phyloP scores from a whole-genome alignment of 2,113 vertebrate genomes.

The Chaetodon trifascialis region DNA sequence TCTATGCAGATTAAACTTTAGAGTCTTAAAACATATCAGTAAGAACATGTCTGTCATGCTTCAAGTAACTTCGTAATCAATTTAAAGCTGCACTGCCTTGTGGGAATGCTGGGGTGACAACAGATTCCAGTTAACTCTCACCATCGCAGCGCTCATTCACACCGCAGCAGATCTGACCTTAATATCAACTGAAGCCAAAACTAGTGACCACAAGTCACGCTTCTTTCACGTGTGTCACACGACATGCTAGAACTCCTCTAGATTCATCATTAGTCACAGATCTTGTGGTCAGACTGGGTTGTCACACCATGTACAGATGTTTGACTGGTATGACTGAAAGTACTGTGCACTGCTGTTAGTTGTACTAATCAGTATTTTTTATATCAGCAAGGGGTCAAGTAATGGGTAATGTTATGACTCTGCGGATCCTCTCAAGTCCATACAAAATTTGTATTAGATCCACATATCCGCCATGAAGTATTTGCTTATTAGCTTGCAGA shows the following conservation, averaged over 20 bases:
- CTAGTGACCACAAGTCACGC: background rate
- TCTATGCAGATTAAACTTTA: slow-evolving; percentile 1
- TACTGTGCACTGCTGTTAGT: background rate
- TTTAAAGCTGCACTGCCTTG: slow-evolving; percentile 26
- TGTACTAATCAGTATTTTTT: background rate
- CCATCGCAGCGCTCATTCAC: background rate
- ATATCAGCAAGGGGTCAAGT: background rate
- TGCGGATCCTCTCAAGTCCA: background rate
- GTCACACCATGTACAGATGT: slow-evolving; percentile 10
- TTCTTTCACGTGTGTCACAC: slow-evolving; percentile 7
- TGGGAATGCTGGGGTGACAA: slow-evolving; percentile 34
- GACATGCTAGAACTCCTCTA: background rate
- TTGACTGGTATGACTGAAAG: background rate
- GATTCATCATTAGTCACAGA: slow-evolving; percentile 9
- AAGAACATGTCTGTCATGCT: slow-evolving; percentile 24
- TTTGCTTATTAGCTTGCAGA: too few relatives aligned
- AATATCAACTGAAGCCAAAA: background rate
- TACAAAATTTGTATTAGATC: too few relatives aligned
- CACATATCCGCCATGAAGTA: too few relatives aligned
- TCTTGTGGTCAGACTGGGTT: background rate
- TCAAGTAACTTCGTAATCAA: slow-evolving; percentile 36
- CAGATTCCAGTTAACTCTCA: slow-evolving; percentile 13
- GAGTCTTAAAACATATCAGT: slow-evolving; percentile 22
- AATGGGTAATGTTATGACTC: background rate
- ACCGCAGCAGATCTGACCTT: background rate